These are phyloP conservation scores for Dicrostonyx torquatus DNA, from an alignment of 2,797 vertebrate species.

Conservation along the genomic window DNA sequence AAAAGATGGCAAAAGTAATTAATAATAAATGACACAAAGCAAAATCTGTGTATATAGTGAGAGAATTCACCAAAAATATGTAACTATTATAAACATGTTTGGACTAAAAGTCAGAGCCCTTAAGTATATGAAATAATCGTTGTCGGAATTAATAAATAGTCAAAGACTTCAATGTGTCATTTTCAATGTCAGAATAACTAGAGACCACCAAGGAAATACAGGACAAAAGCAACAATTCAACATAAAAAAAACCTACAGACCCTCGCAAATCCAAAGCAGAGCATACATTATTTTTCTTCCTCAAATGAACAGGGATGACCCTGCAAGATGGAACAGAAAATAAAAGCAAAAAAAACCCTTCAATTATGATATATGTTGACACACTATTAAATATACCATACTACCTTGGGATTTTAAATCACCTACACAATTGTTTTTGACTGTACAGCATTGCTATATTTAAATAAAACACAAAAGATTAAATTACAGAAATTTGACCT, in stretches of 20 bases:
- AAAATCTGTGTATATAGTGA: neutral
- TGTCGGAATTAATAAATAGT: neutral
- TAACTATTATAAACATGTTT: neutral
- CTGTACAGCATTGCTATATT: neutral
- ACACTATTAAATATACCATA: neutral
- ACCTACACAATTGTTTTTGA: neutral
- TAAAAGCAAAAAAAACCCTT: neutral
- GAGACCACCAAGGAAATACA: neutral
- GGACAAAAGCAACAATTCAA: neutral
- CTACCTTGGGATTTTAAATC: neutral
- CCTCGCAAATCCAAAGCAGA: neutral
- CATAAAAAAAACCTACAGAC: neutral
- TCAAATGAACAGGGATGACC: neutral
- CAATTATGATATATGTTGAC: neutral
- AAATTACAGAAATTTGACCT: neutral
- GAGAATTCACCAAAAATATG: neutral
- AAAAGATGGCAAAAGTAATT: neutral
- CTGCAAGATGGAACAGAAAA: neutral
- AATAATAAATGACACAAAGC: neutral
- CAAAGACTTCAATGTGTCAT: neutral
- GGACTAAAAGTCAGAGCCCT: neutral
- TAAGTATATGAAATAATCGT: neutral
- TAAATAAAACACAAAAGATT: neutral
- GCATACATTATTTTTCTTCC: neutral
- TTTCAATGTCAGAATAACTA: neutral